Conservation (phyloP, 1,140 invertebrate genomes). For the Nixonia krombeini region DNA sequence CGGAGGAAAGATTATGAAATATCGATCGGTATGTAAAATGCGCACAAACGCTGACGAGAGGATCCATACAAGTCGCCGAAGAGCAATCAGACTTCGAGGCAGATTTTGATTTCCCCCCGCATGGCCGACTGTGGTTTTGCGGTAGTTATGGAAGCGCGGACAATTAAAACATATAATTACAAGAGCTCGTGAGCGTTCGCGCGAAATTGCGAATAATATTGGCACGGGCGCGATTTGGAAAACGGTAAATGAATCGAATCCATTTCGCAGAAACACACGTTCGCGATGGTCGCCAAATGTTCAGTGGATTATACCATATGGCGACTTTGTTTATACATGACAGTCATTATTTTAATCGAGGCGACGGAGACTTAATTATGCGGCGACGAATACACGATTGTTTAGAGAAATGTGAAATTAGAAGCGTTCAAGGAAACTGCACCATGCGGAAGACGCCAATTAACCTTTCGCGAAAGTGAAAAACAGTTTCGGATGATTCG, state of each 20-base stretch:
- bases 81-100: neutral
- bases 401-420: too few relatives aligned
- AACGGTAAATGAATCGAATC: too few relatives aligned
- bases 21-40: neutral
- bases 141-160: constrained; percentile 28
- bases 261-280: too few relatives aligned
- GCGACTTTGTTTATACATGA: too few relatives aligned
- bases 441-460: neutral
- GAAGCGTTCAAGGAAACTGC: too few relatives aligned
- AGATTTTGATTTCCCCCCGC: neutral
- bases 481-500: neutral
- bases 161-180: constrained; percentile 51
- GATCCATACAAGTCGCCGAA: neutral
- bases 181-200: neutral
- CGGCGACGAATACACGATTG: too few relatives aligned
- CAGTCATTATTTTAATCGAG: too few relatives aligned
- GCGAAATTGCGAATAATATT: neutral
- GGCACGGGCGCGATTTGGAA: too few relatives aligned
- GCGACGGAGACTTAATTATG: too few relatives aligned
- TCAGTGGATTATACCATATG: neutral
- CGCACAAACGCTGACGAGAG: neutral
- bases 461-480: neutral
- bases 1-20: constrained; percentile 8
- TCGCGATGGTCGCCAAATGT: too few relatives aligned
- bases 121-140: neutral